These are phyloP conservation scores for Poeciliopsis occidentalis DNA, from an alignment of 2,113 vertebrate genomes.

Conservation along the genomic window DNA sequence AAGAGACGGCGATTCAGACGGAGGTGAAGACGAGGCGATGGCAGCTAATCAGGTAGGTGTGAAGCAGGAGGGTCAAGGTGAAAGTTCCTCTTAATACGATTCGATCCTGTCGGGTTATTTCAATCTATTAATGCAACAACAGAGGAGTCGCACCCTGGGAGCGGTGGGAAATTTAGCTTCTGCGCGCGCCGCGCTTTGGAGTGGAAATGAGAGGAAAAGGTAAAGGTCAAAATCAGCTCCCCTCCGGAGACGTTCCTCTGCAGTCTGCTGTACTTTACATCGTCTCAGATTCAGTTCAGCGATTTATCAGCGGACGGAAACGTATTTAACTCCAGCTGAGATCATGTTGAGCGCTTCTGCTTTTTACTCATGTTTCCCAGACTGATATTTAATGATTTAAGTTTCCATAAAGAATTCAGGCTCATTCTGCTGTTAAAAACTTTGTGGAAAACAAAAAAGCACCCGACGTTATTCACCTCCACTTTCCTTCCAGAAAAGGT, in stretches of 20 bases:
- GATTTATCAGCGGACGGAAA: neutral
- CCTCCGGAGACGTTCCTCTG: conserved; percentile 24
- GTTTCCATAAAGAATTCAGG: neutral
- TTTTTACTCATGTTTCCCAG: neutral
- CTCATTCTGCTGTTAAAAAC: neutral
- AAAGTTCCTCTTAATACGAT: conserved; percentile 27
- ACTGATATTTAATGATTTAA: neutral
- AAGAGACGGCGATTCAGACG: neutral
- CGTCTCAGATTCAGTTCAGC: neutral
- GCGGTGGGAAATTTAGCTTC: conserved; percentile 65
- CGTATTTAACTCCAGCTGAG: neutral
- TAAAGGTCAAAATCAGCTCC: conserved; percentile 57
- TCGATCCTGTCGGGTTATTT: conserved; percentile 41
- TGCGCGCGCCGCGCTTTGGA: conserved; percentile 30
- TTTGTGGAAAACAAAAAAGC: neutral
- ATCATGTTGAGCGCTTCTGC: neutral
- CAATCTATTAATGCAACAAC: conserved; percentile 46
- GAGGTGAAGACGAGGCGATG: conserved; percentile 46
- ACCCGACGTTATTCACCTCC: too few species aligned
- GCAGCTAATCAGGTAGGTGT: conserved; percentile 67
- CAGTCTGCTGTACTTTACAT: neutral
- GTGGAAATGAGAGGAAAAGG: conserved; percentile 47
- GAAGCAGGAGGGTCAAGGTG: conserved; percentile 49
- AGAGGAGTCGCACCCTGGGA: conserved; percentile 33
- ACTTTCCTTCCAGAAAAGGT: too few species aligned